Evolutionary conservation across 2,888 invertebrate genomes (phyloP).

Genomic region (Thelaira solivaga): DNA sequence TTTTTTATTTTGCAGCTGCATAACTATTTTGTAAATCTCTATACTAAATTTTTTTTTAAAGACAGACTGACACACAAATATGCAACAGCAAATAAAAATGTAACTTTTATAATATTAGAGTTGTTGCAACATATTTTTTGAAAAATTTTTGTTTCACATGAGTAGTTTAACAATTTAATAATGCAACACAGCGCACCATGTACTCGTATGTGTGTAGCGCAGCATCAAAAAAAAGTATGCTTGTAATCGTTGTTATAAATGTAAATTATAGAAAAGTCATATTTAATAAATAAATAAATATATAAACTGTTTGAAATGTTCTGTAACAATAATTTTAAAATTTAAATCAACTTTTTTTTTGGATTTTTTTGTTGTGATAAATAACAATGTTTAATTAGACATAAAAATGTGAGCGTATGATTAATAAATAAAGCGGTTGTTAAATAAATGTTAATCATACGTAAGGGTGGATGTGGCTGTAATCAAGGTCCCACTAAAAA

Average conservation of each 20-base stretch:
- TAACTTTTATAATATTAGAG: not conserved
- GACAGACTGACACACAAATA: too few relatives aligned
- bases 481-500: not conserved
- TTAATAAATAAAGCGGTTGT: not conserved
- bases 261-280: too few relatives aligned
- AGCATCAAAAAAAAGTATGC: too few relatives aligned
- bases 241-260: too few relatives aligned
- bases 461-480: not conserved
- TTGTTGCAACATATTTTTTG: slow-evolving; percentile 37
- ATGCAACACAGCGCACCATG: too few relatives aligned
- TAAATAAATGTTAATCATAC: not conserved
- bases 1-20: not conserved
- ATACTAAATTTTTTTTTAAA: too few relatives aligned
- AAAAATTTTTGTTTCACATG: slow-evolving; percentile 38
- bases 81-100: not conserved
- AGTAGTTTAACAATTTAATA: slow-evolving; percentile 52
- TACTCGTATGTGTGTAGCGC: too few relatives aligned
- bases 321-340: slow-evolving; percentile 28
- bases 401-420: slow-evolving; percentile 12
- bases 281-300: too few relatives aligned
- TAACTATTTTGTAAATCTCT: not conserved
- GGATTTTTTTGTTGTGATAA: not conserved
- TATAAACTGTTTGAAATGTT: too few relatives aligned
- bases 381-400: not conserved
- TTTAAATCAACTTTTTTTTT: slow-evolving; percentile 19